Conservation (phyloP, 2,888 invertebrate species). For the Pteria penguin region DNA sequence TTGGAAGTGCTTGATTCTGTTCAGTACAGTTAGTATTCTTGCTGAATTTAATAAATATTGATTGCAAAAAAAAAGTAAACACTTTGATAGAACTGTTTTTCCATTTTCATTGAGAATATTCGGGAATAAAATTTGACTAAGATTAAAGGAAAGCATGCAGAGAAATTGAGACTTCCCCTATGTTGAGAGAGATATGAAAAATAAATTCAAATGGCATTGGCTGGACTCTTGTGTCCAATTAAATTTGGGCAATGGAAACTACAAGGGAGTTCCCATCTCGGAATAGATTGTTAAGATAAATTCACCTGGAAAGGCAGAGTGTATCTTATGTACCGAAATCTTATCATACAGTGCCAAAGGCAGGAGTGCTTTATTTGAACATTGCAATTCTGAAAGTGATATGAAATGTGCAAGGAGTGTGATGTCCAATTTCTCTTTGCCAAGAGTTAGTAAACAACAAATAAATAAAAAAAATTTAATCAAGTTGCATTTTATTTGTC, state of each 20-base stretch:
- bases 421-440: conserved; percentile 2
- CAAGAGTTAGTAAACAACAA: too few species aligned
- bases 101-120: too few species aligned
- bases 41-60: neutral
- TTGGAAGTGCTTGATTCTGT: neutral
- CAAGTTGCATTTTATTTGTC: too few species aligned
- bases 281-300: conserved; percentile 4
- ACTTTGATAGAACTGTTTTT: too few species aligned
- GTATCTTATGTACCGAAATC: conserved; percentile 1
- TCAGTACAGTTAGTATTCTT: neutral
- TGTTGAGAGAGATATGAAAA: too few species aligned
- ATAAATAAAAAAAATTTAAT: too few species aligned
- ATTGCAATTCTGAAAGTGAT: conserved; percentile 1
- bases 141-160: neutral
- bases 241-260: neutral
- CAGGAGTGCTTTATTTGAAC: conserved; percentile 8
- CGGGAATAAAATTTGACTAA: neutral
- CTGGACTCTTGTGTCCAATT: neutral
- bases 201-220: neutral
- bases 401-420: conserved; percentile 9
- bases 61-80: too few species aligned
- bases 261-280: neutral
- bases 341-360: neutral
- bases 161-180: neutral
- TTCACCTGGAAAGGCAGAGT: conserved; percentile 3